Evolutionary conservation across 2,888 invertebrate species (phyloP), one percentile per base, ranked within the genome.

Genomic region (Melieria crassipennis): DNA sequence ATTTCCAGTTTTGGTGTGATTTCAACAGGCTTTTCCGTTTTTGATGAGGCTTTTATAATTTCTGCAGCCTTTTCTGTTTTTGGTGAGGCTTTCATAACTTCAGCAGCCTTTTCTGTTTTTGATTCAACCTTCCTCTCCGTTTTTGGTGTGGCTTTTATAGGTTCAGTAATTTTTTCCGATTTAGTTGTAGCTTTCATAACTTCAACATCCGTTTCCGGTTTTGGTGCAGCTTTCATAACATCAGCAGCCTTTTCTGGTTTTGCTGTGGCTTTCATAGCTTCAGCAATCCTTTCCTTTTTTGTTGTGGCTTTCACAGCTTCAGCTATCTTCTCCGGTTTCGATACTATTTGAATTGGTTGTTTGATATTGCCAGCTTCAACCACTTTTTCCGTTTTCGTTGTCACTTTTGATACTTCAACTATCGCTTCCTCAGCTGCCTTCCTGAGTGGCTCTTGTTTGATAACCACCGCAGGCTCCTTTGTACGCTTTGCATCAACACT

Each of bases 241-340:
- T 66, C 47, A 71, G n/a, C 47, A 9, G 46, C 57, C 46, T 7
- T 43, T 58, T 13, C 5, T 13, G 13, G 13, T n/a, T 10, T 55
- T 61, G 13, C 57, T 77, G 13, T 47, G 11, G 57, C 1, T 77
- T 78, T 65, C 73, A 70, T 75, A 73, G 74, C 76, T 70, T 77
- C 76, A 69, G n/a, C 63, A 48, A 69, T 60, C 16, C 65, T 6
- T 13, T 57, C 13, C 52, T 65, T 52, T 52, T 74, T 7, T 42
- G 42, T 42, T 63, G 67, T 30, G 58, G 69, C 46, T 56, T 58
- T 57, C 62, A 65, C 58, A 13, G 16, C 30, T 63, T 63, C n/a
- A 9, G 70, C 65, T 72, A 70, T 11, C 70, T 9, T 43, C 43
- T 55, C 60, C 55, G 11, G 42, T 45, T 50, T 30, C 7, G 65